A percentile compares a stretch with the other conserved stretches of the same genome.
phyloP scores from a whole-genome alignment of 2,113 vertebrate genomes.

The Ptyas mucosa region DNA sequence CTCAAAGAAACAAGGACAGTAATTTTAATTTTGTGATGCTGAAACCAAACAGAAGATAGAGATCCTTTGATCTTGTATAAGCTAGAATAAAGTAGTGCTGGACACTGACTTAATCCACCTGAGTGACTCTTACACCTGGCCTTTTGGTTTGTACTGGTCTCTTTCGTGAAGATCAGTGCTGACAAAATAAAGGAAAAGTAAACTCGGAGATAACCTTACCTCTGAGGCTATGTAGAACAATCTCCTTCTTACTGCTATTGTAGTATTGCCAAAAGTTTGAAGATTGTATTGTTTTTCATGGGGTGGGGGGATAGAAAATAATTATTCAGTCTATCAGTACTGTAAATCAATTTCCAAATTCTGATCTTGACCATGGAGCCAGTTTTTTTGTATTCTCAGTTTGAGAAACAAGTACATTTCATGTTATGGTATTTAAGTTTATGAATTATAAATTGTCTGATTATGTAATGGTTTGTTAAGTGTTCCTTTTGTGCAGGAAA shows the following conservation, averaged over 20 bases:
- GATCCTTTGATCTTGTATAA: conserved; percentile 66
- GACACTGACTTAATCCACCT: conserved; percentile 71
- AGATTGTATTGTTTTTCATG: conserved; percentile 64
- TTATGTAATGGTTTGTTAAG: conserved; percentile 64
- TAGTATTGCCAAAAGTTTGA: conserved; percentile 59
- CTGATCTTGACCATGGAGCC: conserved; percentile 49
- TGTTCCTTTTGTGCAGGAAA: conserved; percentile 67
- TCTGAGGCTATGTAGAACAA: conserved; percentile 62
- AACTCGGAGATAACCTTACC: conserved; percentile 42
- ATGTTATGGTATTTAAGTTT: conserved; percentile 59
- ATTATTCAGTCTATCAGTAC: conserved; percentile 62
- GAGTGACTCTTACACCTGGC: conserved; percentile 69
- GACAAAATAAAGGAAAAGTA: conserved; percentile 61
- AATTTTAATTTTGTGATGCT: conserved; percentile 57
- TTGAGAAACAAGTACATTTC: conserved; percentile 55
- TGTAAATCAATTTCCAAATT: conserved; percentile 5
- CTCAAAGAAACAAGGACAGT: conserved; percentile 94
- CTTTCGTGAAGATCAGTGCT: conserved; percentile 68
- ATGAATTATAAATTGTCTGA: conserved; percentile 62
- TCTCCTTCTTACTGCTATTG: conserved; percentile 58
- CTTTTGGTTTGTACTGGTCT: conserved; percentile 61
- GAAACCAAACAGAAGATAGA: conserved; percentile 63
- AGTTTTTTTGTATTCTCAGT: conserved; percentile 54
- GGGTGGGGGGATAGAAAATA: conserved; percentile 16
- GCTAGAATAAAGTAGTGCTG: conserved; percentile 73